phyloP scores from a whole-genome alignment of 2,113 vertebrate genomes.

The Coturnix japonica region DNA sequence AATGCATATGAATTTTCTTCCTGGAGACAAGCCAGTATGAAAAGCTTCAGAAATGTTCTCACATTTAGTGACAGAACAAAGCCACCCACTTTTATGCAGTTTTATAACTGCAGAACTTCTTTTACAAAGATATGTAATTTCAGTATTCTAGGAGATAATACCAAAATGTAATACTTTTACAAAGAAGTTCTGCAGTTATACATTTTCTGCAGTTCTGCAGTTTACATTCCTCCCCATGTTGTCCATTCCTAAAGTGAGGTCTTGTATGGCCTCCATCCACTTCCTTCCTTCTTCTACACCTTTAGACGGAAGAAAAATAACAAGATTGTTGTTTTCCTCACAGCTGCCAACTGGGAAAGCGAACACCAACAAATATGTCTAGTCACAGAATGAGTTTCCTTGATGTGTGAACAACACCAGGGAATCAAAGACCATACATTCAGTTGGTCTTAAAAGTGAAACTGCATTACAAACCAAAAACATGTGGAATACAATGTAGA shows the following conservation, averaged over 20 bases:
- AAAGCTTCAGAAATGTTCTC: neutral
- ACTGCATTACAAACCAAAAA: neutral
- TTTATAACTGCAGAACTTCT: neutral
- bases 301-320: neutral
- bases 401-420: fast-evolving
- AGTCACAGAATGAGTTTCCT: neutral
- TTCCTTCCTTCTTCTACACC: neutral
- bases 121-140: too few relatives aligned
- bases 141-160: too few relatives aligned
- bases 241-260: neutral
- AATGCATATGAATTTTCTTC: neutral
- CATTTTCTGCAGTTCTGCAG: too few relatives aligned
- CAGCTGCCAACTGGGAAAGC: neutral
- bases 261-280: neutral
- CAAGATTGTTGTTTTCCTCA: neutral
- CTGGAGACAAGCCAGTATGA: neutral
- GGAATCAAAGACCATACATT: neutral
- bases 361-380: neutral
- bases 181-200: too few relatives aligned
- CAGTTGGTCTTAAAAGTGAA: neutral
- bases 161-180: too few relatives aligned
- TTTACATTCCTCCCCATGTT: neutral
- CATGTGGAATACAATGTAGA: neutral
- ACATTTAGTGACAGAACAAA: neutral
- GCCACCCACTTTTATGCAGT: neutral